Evolutionary conservation across 2,888 invertebrate genomes (phyloP), one percentile per base, ranked within the genome.

Genomic region (Empis livida): DNA sequence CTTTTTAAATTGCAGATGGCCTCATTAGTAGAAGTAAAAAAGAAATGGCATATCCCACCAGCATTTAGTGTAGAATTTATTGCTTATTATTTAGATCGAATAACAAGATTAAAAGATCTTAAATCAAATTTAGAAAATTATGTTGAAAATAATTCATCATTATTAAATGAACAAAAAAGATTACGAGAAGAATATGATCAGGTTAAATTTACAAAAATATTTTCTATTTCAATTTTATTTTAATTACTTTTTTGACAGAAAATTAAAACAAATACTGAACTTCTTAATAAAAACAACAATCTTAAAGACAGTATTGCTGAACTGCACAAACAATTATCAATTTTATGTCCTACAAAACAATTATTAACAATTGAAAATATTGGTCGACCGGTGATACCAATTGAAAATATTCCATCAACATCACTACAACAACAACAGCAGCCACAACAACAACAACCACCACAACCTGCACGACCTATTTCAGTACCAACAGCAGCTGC

Each of bases 31-130:
- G 94, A 94, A 61, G 83, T 91, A 6, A 78, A 90, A 10, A 90
- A 91, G 57, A 93, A 94, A 57, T 93, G 93, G 87, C 91, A 94
- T 67, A 85, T 95, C 51, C 83, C 90, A 1, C 92, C 94, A 0
- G 92, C 95, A 0, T 91, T 96, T 63, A 90, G 87, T 42, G 88
- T 92, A 0, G 94, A 95, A 67, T 97, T 93, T 65, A 86, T 95
- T 44, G 90, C 87, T 1, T 96, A 96, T 67, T 95, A 90, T 64
- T 71, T 93, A 47, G 94, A 95, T 66, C 76, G 95, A 20, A 90
- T 92, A 63, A 78, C 82, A 5, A 76, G 93, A 13, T 80, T 92
- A 48, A 77, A 81, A 5, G 82, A 83, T 13, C 77, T 94, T 71
- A 83, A 88, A 56, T 74, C 79, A 20, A 82, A 85, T 30, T 71